Evolutionary conservation across 1,140 invertebrate species (phyloP), one percentile per base, ranked within the genome.

Genomic region (Zaprionus ghesquierei): DNA sequence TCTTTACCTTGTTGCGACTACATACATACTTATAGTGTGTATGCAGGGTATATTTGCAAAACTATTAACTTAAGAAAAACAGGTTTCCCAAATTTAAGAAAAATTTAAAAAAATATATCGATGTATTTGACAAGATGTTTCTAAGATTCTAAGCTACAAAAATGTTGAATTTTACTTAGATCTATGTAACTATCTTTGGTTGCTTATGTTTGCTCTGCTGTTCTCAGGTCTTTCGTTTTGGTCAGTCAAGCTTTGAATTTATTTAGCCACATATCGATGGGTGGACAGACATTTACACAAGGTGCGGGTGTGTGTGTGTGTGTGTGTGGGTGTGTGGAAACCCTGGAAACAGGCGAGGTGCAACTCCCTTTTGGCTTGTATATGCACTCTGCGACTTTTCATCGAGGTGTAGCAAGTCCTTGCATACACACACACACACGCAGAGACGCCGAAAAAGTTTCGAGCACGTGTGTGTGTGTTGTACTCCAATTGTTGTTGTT

Each of bases 221-320:
- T 59, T 31, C 22, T 23, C 46, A 50, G 23, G 60, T 18, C 33
- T 41, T 46, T 53, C 25, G 53, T 72, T 50, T 62, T 49, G 78
- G 64, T 55, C 79, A 71, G 56, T 13, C 55, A 77, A 77, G 75
- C 79, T 69, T 74, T 68, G 77, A 75, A 81, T 81, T 75, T 81
- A 81, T 81, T 75, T 81, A 66, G 77, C 69, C 75, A 81, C 79
- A 81, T 79, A 81, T 81, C 72, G 79, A 81, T 64, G 74, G 73
- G 68, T 76, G 77, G 62, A 27, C 60, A 27, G 20, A 35, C 31
- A 46, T n/a, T 4, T 41, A 22, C 9, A 46, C 15, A 10, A 20
- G 18, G 18, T 12, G 41, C 20, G 18, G 20, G 8, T 10, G 8
- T 18, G 15, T 44, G 8, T 18, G 15, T 20, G 41, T 46, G 41